phyloP scores from a whole-genome alignment of 2,113 vertebrate genomes.

The Australoheros scitulus region DNA sequence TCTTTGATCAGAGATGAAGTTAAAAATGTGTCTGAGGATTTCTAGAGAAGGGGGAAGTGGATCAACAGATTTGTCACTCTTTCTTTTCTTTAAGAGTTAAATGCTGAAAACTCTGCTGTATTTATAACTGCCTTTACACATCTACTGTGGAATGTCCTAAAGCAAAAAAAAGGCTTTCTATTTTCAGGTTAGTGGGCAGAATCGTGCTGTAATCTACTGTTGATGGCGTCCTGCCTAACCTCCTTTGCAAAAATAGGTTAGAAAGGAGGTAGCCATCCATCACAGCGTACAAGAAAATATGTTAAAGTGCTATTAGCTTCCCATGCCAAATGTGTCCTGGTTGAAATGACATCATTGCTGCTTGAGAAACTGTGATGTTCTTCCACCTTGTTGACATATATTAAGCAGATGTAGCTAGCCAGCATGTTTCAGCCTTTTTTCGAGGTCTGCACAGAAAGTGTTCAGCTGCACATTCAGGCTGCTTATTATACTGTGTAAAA shows the following conservation, averaged over 20 bases:
- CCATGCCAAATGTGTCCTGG: slow-evolving; percentile 16
- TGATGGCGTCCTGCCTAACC: slow-evolving; percentile 29
- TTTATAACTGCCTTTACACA: slow-evolving; percentile 22
- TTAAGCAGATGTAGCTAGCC: neutral
- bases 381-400: neutral
- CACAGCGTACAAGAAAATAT: neutral
- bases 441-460: neutral
- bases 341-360: neutral
- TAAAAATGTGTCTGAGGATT: slow-evolving; percentile 66
- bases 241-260: neutral
- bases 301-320: slow-evolving; percentile 15
- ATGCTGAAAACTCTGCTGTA: slow-evolving; percentile 10
- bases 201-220: slow-evolving; percentile 28
- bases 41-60: slow-evolving; percentile 17
- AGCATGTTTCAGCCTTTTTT: neutral
- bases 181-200: slow-evolving; percentile 44
- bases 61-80: slow-evolving; percentile 59
- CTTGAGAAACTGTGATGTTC: slow-evolving; percentile 21
- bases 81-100: slow-evolving; percentile 40
- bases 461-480: neutral
- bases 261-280: slow-evolving; percentile 1
- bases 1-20: slow-evolving; percentile 75
- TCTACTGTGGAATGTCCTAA: slow-evolving; percentile 2
- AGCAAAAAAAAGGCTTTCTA: slow-evolving; percentile 17
- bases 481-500: neutral